Base-by-base conservation (phyloP, 2,888 invertebrate genomes). In the Nudaria mundana region DNA sequence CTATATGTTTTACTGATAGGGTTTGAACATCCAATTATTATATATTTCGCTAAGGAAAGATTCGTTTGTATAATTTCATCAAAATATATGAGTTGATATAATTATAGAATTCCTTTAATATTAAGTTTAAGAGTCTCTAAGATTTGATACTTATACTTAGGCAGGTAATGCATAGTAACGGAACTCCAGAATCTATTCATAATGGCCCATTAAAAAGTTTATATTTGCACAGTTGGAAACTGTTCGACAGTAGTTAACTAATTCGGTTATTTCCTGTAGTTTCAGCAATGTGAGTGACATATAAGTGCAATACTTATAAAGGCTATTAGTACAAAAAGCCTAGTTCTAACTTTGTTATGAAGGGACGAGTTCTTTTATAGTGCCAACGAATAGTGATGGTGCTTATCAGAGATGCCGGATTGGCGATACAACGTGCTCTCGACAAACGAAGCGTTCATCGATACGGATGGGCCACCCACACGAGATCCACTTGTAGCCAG, bases 381-480 rank as follows among this genome's bases (percentile, higher is more conserved):
- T 66, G 59, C 51, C 40, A 48, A 36, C 48, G 53, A 62, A 66
- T 66, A 81, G 86, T 85, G 76, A 85, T 86, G 84, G 72, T 81
- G 70, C 62, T 68, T 58, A 63, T 72, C 58, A 69, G 82, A 74
- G 61, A 89, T 89, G 89, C 89, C 89, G 59, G 89, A 89, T 71
- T 89, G 89, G 89, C 84, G 89, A 58, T 87, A 89, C 81, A 89
- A 89, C 76, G 87, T 89, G 64, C 74, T 89, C 63, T 89, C 89
- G 57, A 87, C 89, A 63, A 88, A 84, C 72, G 89, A 89, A 76
- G 88, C 88, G 62, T 87, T 81, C 62, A 76, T 85, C 52, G 77
- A 81, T 52, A 75, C 71, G 44, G 80, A 77, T 45, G 75, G 69
- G 29, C 68, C 63, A 32, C 66, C 76, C 12, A 66, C 69, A 44